Conservation (phyloP, 2,888 invertebrate species). For the Anaspis maculata region DNA sequence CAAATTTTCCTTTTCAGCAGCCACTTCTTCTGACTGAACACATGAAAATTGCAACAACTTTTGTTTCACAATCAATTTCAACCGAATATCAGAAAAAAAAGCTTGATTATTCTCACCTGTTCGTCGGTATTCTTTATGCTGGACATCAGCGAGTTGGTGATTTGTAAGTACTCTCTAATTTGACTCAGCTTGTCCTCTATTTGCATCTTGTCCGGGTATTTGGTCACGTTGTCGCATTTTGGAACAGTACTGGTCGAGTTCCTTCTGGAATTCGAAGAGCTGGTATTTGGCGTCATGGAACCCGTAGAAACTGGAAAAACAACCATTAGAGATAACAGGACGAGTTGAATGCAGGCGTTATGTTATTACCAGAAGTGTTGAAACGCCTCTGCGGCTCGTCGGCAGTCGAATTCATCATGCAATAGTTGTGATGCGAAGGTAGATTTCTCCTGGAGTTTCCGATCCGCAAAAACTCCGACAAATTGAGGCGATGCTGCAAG, state of each 20-base stretch:
- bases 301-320: constrained; percentile 19
- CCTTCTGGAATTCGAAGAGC: constrained; percentile 35
- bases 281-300: constrained; percentile 30
- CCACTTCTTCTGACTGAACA: constrained; percentile 20
- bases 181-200: constrained; percentile 62
- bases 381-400: too few relatives aligned
- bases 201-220: constrained; percentile 57
- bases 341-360: constrained; percentile 10
- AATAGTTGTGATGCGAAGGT: constrained; percentile 20
- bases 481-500: constrained; percentile 24
- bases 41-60: constrained; percentile 11
- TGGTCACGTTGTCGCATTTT: constrained; percentile 40
- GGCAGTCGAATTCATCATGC: constrained; percentile 24
- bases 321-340: constrained; percentile 7
- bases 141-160: constrained; percentile 61
- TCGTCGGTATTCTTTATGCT: constrained; percentile 58
- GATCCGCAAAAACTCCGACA: constrained; percentile 24
- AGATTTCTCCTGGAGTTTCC: constrained; percentile 29
- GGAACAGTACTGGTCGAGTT: constrained; percentile 35
- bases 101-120: constrained; percentile 50
- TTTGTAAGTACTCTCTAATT: constrained; percentile 64
- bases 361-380: too few relatives aligned
- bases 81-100: neutral
- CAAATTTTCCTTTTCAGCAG: constrained; percentile 28
- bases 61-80: neutral